Evolutionary conservation across 2,113 vertebrate species (phyloP).

Genomic region (Rhinopomastus cyanomelas): DNA sequence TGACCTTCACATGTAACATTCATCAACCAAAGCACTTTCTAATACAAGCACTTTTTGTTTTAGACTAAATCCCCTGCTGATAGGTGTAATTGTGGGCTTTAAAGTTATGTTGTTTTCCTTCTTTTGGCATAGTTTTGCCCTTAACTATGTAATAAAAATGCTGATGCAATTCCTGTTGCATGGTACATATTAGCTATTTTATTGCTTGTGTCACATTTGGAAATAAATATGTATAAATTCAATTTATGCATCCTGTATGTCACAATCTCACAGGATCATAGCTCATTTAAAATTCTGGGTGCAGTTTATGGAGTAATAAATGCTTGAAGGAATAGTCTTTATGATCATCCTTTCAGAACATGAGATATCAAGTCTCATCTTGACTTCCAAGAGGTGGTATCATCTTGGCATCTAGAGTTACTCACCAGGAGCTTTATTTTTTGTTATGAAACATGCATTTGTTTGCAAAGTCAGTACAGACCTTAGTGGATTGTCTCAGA

Average conservation of each 20-base stretch:
- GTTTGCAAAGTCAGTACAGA: background rate
- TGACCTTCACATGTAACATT: conserved; percentile 11
- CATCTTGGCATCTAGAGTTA: background rate
- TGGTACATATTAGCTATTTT: background rate
- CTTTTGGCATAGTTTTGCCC: background rate
- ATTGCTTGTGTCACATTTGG: background rate
- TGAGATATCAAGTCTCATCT: background rate
- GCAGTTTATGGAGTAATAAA: background rate
- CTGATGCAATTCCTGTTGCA: background rate
- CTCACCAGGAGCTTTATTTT: background rate
- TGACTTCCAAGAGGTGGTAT: background rate
- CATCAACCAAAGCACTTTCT: background rate
- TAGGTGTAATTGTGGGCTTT: background rate
- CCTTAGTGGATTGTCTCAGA: background rate
- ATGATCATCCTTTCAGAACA: background rate
- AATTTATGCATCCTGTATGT: background rate
- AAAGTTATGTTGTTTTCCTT: background rate
- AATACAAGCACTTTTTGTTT: background rate
- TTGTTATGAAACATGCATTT: background rate
- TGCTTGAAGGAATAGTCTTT: background rate
- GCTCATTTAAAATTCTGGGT: background rate
- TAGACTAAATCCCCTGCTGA: background rate
- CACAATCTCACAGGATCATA: conserved; percentile 1
- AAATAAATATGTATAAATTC: background rate
- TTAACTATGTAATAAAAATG: conserved; percentile 5